Evolutionary conservation across 2,888 invertebrate genomes (phyloP), one percentile per base, ranked within the genome.

Genomic region (Melanotus villosus): DNA sequence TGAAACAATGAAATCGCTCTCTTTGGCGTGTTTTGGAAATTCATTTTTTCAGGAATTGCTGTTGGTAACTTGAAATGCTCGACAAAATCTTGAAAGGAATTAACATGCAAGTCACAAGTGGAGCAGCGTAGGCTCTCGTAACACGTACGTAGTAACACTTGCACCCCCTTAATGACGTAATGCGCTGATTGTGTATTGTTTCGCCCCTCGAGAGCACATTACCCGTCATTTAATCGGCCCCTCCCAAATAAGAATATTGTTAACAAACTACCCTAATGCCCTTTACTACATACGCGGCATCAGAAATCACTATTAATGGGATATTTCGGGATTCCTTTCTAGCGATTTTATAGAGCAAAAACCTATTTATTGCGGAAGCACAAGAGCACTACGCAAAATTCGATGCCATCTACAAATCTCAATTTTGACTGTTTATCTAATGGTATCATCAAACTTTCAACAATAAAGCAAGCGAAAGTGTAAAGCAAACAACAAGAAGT

Each of bases 151-250:
- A 80, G 79, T 77, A 80, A 80, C 80, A 81, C 81, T 81, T 80
- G 79, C 78, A 73, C 78, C 79, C 81, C 79, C 79, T 80, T 80
- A 83, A 84, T 83, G 83, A 82, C 84, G 82, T 84, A 84, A 84
- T 84, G 82, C 82, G 81, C 80, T 84, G 84, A 84, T 84, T 84
- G 83, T 82, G 82, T 81, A 84, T 84, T 84, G 84, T 84, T 83
- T 84, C 81, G 78, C 73, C 80, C 82, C 75, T 75, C 75, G 77
- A 81, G 80, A 78, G 79, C 78, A 76, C 81, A 82, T 83, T 82
- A 82, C 82, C 81, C 81, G 81, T 82, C 82, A 83, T 83, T 83
- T 83, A 82, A 82, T 78, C 79, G 77, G 74, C 78, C 79, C 79
- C 80, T 79, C 81, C 80, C 81, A 79, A 82, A 82, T 81, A 81